These are phyloP conservation scores for Drosophila pseudotalamancana DNA, from an alignment of 2,888 invertebrate genomes.

Conservation along the genomic window DNA sequence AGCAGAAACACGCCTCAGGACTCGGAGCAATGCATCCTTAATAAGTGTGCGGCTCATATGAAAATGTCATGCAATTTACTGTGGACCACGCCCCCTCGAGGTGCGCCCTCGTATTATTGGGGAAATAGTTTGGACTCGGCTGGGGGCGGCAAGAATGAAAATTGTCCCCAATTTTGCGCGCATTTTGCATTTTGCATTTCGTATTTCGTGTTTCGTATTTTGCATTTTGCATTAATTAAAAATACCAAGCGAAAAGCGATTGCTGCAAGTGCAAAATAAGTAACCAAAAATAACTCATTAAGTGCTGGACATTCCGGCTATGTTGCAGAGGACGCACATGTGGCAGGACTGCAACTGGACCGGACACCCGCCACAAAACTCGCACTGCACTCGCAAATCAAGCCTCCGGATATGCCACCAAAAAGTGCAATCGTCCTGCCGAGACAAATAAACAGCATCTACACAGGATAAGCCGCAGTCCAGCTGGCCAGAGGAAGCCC, in stretches of 20 bases:
- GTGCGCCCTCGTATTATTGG: background rate
- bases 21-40: slow-evolving; percentile 3
- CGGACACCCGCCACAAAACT: slow-evolving; percentile 59
- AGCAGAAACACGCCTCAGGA: slow-evolving; percentile 35
- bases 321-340: slow-evolving; percentile 44
- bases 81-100: slow-evolving; percentile 8
- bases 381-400: slow-evolving; percentile 82
- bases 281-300: slow-evolving; percentile 81
- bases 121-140: slow-evolving; percentile 45
- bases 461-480: background rate
- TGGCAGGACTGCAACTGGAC: slow-evolving; percentile 35
- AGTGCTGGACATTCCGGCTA: slow-evolving; percentile 79
- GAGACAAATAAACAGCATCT: slow-evolving; percentile 8
- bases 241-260: slow-evolving; percentile 73
- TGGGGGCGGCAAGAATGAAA: slow-evolving; percentile 36
- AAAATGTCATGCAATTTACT: slow-evolving; percentile 66
- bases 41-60: slow-evolving; percentile 43
- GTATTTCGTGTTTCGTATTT: slow-evolving; percentile 7
- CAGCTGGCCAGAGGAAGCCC: too few relatives aligned
- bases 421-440: slow-evolving; percentile 67
- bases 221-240: slow-evolving; percentile 75
- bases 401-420: slow-evolving; percentile 75
- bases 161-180: slow-evolving; percentile 26
- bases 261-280: slow-evolving; percentile 56
- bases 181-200: slow-evolving; percentile 57